These are phyloP conservation scores for Acanthosepion esculentum DNA, from an alignment of 2,888 invertebrate genomes.

Conservation along the genomic window DNA sequence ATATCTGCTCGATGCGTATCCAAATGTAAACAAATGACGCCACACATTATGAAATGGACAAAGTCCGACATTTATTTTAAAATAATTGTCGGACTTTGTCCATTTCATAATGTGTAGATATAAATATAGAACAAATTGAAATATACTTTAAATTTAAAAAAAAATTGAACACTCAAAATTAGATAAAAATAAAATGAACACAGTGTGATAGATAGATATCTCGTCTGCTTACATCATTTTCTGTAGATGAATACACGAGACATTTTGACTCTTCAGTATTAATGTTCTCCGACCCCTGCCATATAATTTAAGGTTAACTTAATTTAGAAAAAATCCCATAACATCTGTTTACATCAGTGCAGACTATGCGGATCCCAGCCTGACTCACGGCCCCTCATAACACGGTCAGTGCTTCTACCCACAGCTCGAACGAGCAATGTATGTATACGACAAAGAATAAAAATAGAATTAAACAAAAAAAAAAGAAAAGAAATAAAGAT, in stretches of 20 bases:
- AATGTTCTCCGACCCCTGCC: neutral
- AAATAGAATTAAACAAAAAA: neutral
- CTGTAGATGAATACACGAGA: neutral
- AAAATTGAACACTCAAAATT: too few species aligned
- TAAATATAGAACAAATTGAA: too few species aligned
- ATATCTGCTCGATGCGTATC: too few species aligned
- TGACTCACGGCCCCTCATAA: neutral
- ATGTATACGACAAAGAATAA: neutral
- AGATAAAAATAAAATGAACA: too few species aligned
- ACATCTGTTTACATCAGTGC: constrained; percentile 12
- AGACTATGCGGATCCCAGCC: neutral
- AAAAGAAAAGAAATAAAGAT: neutral
- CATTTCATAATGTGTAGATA: too few species aligned
- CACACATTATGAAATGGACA: too few species aligned
- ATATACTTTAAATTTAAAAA: too few species aligned
- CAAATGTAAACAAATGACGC: too few species aligned
- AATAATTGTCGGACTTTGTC: too few species aligned
- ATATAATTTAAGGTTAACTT: neutral
- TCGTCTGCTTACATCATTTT: neutral
- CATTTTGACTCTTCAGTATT: neutral
- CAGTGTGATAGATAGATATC: neutral
- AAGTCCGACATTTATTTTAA: too few species aligned
- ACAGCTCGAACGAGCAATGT: neutral
- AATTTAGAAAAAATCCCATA: neutral
- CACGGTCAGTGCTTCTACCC: constrained; percentile 33